Evolutionary conservation across 2,888 invertebrate genomes (phyloP).

Genomic region (Drosophila gaucha): DNA sequence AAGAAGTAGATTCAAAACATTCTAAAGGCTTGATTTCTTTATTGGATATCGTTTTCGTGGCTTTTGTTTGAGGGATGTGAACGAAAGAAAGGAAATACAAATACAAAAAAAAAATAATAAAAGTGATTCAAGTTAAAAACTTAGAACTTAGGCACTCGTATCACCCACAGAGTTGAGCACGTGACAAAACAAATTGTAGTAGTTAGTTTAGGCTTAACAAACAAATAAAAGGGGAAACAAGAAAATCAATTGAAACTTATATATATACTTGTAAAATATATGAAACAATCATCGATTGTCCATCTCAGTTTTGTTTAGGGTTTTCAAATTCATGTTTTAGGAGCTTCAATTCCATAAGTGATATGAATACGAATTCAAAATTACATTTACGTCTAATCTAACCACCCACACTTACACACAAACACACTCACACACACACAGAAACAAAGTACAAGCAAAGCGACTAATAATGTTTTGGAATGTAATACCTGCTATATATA

Average conservation of each 20-base stretch:
- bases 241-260: constrained; percentile 9
- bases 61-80: constrained; percentile 35
- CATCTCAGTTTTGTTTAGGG: constrained; percentile 68
- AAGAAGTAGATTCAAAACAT: constrained; percentile 54
- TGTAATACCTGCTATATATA: constrained; percentile 23
- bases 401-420: constrained; percentile 20
- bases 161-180: constrained; percentile 67
- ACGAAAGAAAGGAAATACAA: constrained; percentile 60
- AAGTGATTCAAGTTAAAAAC: constrained; percentile 80
- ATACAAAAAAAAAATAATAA: constrained; percentile 25
- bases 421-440: constrained; percentile 23
- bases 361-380: constrained; percentile 79
- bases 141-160: constrained; percentile 75
- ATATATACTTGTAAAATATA: constrained; percentile 24
- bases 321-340: constrained; percentile 78
- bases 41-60: constrained; percentile 8
- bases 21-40: constrained; percentile 35
- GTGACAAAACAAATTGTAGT: constrained; percentile 75
- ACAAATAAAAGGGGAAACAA: neutral
- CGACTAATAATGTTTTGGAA: constrained; percentile 30
- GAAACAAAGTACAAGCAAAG: constrained; percentile 71
- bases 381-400: constrained; percentile 44
- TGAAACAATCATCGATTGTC: constrained; percentile 40
- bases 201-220: constrained; percentile 61
- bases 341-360: constrained; percentile 75